Percentiles rank a stretch among this genome's conserved stretches.
These are phyloP conservation scores for Vulpes lagopus DNA, from an alignment of 2,113 vertebrate genomes.

Conservation along the genomic window DNA sequence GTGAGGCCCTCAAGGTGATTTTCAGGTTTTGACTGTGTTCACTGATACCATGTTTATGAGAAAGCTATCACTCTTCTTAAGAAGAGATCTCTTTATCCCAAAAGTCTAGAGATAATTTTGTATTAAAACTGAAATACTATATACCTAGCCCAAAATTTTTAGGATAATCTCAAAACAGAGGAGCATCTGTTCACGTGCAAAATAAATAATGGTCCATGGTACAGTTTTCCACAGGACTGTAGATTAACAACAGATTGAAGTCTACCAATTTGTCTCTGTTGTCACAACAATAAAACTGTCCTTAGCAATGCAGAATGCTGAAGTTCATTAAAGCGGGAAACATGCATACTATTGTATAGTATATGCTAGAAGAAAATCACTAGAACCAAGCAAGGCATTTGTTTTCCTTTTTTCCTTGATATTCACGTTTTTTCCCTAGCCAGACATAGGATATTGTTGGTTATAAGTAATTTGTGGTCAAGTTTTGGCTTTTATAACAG, in stretches of 20 bases:
- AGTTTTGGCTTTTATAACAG: slow-evolving; percentile 37
- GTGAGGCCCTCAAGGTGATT: neutral
- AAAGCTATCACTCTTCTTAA: neutral
- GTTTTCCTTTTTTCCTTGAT: slow-evolving; percentile 43
- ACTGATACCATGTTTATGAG: neutral
- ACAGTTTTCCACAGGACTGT: neutral
- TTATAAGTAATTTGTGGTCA: slow-evolving; percentile 40
- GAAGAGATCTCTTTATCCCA: neutral
- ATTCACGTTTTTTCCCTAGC: neutral
- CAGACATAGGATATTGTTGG: neutral
- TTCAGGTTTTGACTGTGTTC: neutral
- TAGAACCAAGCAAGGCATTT: slow-evolving; percentile 46
- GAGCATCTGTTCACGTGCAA: slow-evolving; percentile 41
- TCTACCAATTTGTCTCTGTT: slow-evolving; percentile 18
- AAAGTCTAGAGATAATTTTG: slow-evolving; percentile 36
- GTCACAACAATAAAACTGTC: slow-evolving; percentile 44
- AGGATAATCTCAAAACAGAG: slow-evolving; percentile 31
- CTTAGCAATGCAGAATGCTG: slow-evolving; percentile 40
- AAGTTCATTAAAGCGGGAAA: slow-evolving; percentile 46
- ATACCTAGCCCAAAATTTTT: neutral
- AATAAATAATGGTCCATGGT: slow-evolving; percentile 21
- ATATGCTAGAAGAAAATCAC: slow-evolving; percentile 3
- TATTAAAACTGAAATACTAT: neutral
- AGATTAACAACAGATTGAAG: slow-evolving; percentile 42
- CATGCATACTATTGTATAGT: neutral